Evolutionary conservation across 35 echinoderm and acorn worm genomes (phyloP).

Genomic region (Lytechinus variegatus): DNA sequence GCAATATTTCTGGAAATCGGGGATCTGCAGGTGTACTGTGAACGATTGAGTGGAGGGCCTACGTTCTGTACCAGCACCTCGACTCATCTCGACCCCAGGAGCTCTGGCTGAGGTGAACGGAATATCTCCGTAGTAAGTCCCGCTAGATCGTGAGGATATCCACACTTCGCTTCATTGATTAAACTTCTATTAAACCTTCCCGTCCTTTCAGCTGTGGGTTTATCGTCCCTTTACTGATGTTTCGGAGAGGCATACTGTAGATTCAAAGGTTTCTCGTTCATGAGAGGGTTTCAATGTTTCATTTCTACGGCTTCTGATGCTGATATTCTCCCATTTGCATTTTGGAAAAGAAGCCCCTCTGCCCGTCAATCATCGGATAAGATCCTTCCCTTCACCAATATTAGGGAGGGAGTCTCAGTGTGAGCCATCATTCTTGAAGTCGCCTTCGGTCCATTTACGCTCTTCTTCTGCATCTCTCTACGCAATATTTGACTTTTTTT

Average conservation of each 20-base stretch:
- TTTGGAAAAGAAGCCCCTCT: neutral
- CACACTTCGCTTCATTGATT: neutral
- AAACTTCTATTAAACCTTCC: neutral
- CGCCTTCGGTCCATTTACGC: neutral
- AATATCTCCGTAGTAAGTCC: neutral
- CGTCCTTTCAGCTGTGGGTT: neutral
- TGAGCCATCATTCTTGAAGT: neutral
- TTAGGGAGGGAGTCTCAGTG: neutral
- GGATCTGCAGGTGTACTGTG: neutral
- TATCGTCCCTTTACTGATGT: neutral
- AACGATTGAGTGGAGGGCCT: neutral
- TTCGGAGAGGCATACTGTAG: neutral
- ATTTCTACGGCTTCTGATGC: constrained; percentile 17
- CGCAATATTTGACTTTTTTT: neutral
- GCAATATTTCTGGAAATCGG: neutral
- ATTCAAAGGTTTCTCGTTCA: neutral
- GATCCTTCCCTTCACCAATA: neutral
- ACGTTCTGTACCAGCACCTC: neutral
- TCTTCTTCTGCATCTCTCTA: neutral
- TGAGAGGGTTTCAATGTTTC: neutral
- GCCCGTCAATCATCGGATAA: neutral
- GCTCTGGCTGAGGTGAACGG: neutral
- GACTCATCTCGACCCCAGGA: neutral
- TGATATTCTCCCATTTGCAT: neutral
- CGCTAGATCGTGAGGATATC: neutral